Base-by-base conservation (phyloP, 2,888 invertebrate species). In the Volucella zonaria region DNA sequence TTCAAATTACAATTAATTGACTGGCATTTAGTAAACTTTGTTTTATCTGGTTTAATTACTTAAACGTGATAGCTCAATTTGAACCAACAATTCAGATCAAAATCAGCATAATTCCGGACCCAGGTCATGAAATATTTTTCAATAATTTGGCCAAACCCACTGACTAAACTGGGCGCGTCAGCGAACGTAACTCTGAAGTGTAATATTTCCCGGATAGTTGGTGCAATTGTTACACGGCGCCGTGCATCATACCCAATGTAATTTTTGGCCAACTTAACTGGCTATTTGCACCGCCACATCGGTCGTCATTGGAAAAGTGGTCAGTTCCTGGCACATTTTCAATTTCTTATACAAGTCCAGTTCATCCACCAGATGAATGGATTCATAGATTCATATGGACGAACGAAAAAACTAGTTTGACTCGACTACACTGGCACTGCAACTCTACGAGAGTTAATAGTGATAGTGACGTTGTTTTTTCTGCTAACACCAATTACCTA, bases 311-410 rank as follows among this genome's bases (percentile, higher is more conserved):
- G 54, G 62, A 79, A 82, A 82, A 82, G 74, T 82, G 82, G 82
- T 58, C 64, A 83, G 82, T 80, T 83, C 74, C 82, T 83, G 82
- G 82, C 82, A 83, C 80, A 83, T 75, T 80, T 83, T 75, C 82
- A 83, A 80, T 66, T 80, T 59, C 38, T 58, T 42, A 52, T 52
- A 64, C 54, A 62, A 31, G 31, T 6, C 31, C 31, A 31, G 31
- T 31, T 6, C 49, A 68, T 54, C 51, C 82, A 62, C 42, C 8
- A 8, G 49, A 43, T 31, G 18, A 31, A 4, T 61, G 18, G 8
- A 15, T 31, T 40, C 42, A 64, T 6, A 14, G 51, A 38, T 66
- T 31, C 12, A 14, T 54, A 11, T 47, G 31, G n/a, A 43, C 49
- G 42, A 15, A 43, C 49, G 54, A 31, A 42, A 42, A 47, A 82